Evolutionary conservation across 2,888 invertebrate genomes (phyloP).

Genomic region (Trichogramma dendrolimi): DNA sequence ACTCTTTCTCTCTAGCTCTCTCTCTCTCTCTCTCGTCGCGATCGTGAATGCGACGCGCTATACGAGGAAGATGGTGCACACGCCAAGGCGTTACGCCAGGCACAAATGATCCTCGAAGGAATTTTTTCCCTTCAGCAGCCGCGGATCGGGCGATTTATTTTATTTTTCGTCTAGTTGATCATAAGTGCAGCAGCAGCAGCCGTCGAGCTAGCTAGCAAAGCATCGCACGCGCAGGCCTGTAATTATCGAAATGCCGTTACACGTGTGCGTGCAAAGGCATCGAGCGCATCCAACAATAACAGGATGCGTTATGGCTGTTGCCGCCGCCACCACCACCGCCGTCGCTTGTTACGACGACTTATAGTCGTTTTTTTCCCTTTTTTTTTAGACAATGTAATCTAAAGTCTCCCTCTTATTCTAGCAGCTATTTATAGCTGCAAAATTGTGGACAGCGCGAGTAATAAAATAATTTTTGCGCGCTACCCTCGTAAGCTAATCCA

Average conservation of each 20-base stretch:
- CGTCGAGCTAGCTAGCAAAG: too few species aligned
- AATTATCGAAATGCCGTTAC: constrained; percentile 26
- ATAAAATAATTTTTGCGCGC: too few species aligned
- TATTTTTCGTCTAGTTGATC: constrained; percentile 11
- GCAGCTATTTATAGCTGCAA: not conserved
- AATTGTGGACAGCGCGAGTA: too few species aligned
- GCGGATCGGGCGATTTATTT: too few species aligned
- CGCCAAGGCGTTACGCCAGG: too few species aligned
- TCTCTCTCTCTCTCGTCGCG: fast-evolving
- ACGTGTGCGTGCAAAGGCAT: not conserved
- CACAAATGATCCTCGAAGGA: too few species aligned
- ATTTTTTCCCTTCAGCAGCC: too few species aligned
- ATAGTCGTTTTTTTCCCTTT: too few species aligned
- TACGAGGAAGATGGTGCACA: fast-evolving
- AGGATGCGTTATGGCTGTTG: constrained; percentile 25
- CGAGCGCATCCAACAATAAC: constrained; percentile 18
- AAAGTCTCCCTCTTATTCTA: not conserved
- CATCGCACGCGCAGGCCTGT: not conserved
- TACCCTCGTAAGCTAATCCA: too few species aligned
- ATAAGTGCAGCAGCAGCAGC: constrained; percentile 12
- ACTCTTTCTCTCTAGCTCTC: too few species aligned
- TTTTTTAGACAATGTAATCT: constrained; percentile 6
- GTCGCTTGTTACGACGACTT: constrained; percentile 18
- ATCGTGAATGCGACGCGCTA: too few species aligned
- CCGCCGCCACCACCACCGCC: constrained; percentile 5